phyloP scores from a whole-genome alignment of 2,113 vertebrate genomes.

The Elaphurus davidianus region DNA sequence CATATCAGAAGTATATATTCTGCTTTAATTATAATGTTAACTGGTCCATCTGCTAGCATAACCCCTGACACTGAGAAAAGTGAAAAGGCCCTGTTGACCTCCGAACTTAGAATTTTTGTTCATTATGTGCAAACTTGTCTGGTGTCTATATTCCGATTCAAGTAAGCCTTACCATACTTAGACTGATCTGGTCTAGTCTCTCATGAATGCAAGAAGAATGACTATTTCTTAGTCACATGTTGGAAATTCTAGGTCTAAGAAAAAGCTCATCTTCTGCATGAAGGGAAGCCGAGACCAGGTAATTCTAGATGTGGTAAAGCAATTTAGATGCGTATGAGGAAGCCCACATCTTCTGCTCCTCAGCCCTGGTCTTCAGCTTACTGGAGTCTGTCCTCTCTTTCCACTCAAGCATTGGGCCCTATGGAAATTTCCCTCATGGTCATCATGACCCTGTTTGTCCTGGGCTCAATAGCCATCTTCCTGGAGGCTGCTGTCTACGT shows the following conservation, averaged over 20 bases:
- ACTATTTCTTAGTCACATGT: neutral
- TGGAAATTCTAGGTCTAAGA: neutral
- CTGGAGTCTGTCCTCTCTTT: neutral
- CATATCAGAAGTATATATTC: neutral
- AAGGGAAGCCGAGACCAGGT: neutral
- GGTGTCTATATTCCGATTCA: neutral
- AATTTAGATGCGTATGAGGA: neutral
- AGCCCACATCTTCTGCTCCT: neutral
- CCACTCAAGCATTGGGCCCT: constrained; percentile 67
- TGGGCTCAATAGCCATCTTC: constrained; percentile 75
- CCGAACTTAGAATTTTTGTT: neutral
- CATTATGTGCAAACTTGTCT: neutral
- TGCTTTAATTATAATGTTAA: neutral
- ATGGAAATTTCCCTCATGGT: constrained; percentile 71
- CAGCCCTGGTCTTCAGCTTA: neutral
- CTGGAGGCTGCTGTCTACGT: constrained; percentile 81
- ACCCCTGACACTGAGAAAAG: neutral
- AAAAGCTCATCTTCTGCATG: neutral
- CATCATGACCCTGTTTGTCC: constrained; percentile 73
- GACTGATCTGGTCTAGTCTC: neutral
- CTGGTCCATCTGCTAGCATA: neutral
- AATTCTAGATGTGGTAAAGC: neutral
- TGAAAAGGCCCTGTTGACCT: neutral
- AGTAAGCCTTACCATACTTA: neutral
- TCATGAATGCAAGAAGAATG: neutral